phyloP scores from a whole-genome alignment of 1,140 invertebrate species.

The Nasonia giraulti region DNA sequence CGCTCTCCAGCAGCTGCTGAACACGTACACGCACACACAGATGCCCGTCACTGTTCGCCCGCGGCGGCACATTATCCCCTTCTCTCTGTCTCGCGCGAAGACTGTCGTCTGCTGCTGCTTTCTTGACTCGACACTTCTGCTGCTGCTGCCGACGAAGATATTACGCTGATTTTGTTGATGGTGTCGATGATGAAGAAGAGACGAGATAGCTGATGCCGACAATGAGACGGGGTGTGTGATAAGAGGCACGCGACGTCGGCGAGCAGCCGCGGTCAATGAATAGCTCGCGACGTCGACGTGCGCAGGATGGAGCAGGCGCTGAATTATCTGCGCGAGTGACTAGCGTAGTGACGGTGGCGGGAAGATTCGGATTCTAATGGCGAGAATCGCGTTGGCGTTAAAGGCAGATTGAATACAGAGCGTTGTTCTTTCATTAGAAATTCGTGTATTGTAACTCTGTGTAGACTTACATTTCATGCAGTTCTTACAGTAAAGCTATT shows the following conservation, averaged over 20 bases:
- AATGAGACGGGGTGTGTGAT: neutral
- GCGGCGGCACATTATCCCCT: neutral
- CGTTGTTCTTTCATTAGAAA: neutral
- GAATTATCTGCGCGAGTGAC: neutral
- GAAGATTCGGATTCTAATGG: neutral
- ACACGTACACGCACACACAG: slow-evolving; percentile 8
- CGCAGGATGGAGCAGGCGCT: neutral
- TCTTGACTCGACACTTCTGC: neutral
- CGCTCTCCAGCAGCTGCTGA: slow-evolving; percentile 9
- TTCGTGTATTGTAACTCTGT: neutral
- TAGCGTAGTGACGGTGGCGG: slow-evolving; percentile 5
- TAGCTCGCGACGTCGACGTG: neutral
- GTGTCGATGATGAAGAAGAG: neutral
- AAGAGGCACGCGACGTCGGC: neutral
- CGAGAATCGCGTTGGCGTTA: neutral
- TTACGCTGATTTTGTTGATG: neutral
- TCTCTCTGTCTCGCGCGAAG: neutral
- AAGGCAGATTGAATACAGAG: too few relatives aligned
- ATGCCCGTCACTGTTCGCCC: neutral
- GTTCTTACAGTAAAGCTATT: too few relatives aligned
- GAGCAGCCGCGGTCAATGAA: neutral
- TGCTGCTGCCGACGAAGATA: neutral
- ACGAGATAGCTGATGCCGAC: neutral
- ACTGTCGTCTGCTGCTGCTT: slow-evolving; percentile 16
- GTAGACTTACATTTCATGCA: too few relatives aligned